Conservation (phyloP, 2,113 vertebrate genomes). For the Murina feae region DNA sequence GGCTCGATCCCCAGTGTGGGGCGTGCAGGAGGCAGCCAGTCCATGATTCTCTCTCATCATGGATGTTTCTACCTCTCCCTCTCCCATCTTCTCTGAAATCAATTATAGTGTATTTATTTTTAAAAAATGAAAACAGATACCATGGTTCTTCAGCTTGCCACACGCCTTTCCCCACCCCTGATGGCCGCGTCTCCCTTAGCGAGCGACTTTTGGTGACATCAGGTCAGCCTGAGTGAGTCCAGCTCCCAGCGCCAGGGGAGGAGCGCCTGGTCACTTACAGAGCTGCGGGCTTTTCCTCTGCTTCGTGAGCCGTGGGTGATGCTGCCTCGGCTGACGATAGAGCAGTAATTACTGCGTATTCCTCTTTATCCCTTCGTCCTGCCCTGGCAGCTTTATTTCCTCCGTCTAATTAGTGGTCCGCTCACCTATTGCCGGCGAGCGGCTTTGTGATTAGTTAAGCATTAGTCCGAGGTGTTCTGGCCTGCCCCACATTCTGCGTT, state of each 20-base stretch:
- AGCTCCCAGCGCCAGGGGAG: conserved; percentile 41
- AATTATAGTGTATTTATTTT: no score
- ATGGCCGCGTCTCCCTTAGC: accelerated
- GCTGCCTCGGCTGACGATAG: conserved; percentile 51
- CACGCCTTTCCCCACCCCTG: neutral
- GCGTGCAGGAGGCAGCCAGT: no score
- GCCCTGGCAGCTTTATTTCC: conserved; percentile 73
- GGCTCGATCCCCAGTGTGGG: no score
- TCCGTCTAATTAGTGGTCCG: conserved; percentile 79
- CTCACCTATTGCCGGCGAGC: conserved; percentile 51
- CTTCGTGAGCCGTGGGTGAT: neutral
- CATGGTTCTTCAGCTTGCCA: neutral
- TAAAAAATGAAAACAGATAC: neutral
- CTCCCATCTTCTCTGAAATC: no score
- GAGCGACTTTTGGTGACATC: neutral
- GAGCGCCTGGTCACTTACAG: neutral
- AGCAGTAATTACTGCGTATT: conserved; percentile 73
- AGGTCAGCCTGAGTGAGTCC: neutral
- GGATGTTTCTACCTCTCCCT: no score
- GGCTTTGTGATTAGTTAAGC: conserved; percentile 67
- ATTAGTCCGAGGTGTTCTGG: conserved; percentile 70
- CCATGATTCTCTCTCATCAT: no score
- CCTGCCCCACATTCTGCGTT: conserved; percentile 50
- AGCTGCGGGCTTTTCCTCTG: neutral
- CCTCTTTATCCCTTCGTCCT: conserved; percentile 70